Evolutionary conservation across 2,888 invertebrate genomes (phyloP).

Genomic region (Tridacna gigas): DNA sequence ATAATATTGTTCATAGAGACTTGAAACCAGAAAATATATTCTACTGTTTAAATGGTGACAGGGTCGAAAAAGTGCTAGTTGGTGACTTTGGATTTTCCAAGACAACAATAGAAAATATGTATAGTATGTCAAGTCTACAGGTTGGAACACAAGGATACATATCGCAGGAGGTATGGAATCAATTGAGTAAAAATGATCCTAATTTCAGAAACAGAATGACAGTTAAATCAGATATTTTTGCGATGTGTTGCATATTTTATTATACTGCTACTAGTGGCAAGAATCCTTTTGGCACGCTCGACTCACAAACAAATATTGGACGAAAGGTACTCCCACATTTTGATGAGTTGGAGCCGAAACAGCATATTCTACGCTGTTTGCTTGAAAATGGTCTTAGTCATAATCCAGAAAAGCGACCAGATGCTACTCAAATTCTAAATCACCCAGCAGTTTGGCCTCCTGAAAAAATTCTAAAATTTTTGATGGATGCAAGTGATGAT

Average conservation of each 20-base stretch:
- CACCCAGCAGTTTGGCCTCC: background rate
- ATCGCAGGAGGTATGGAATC: background rate
- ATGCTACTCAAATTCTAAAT: background rate
- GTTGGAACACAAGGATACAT: background rate
- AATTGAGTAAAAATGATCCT: background rate
- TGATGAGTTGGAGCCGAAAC: background rate
- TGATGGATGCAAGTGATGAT: background rate
- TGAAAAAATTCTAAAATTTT: background rate
- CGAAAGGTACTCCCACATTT: background rate
- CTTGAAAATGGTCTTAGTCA: background rate
- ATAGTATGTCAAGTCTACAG: background rate
- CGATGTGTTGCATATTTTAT: background rate
- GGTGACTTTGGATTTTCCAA: conserved; percentile 1
- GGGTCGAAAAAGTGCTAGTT: background rate
- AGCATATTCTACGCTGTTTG: background rate
- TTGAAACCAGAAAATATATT: background rate
- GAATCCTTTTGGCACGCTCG: background rate
- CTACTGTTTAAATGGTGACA: background rate
- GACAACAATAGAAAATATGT: background rate
- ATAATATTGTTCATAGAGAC: background rate
- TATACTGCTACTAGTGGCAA: background rate
- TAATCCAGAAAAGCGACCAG: background rate
- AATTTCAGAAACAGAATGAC: background rate
- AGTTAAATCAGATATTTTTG: background rate
- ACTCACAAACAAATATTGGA: background rate